Evolutionary conservation across 2,888 invertebrate genomes (phyloP), one percentile per base, ranked within the genome.

Genomic region (Chromoteleia sp.): DNA sequence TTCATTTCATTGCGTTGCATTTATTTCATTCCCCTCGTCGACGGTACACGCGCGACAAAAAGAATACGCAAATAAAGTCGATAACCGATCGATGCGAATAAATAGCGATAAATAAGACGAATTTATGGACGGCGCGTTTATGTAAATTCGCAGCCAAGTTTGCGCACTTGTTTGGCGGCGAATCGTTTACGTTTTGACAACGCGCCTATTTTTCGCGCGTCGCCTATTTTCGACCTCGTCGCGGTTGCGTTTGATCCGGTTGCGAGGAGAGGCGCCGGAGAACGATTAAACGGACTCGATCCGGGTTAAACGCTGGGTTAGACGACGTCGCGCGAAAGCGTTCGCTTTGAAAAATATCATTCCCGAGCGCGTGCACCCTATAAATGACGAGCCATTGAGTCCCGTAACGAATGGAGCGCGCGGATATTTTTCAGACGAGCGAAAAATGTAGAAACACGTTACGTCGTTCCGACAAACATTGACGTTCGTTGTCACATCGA

Each of bases 361-460:
- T 33, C 19, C 29, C 5, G 14, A 41, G 36, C 50, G 50, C 30
- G 54, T 33, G 67, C 65, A 33, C 12, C 50, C 67, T 58, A 75
- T 67, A 75, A 67, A 75, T 59, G 67, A 75, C 58, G 67, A 67
- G 48, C 59, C 67, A 67, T 59, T 58, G 75, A 43, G 41, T 75
- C 58, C 41, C 50, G 50, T 67, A 67, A 75, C 75, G 67, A 75
- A 75, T 67, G 75, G 39, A 10, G 33, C 30, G 48, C 48, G 50
- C 58, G 65, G 58, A 75, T 75, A 65, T 65, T 75, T 75, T 65
- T 75, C 65, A 71, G 59, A 10, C 41, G 56, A 54, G 14, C 54
- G 63, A 74, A 74, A 74, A 74, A 65, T 74, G 74, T 63, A 74
- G 56, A 74, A 74, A 74, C 54, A 65, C 33, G 74, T 65, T 74